phyloP scores from a whole-genome alignment of 1,140 invertebrate genomes.

The Fopius arisanus region DNA sequence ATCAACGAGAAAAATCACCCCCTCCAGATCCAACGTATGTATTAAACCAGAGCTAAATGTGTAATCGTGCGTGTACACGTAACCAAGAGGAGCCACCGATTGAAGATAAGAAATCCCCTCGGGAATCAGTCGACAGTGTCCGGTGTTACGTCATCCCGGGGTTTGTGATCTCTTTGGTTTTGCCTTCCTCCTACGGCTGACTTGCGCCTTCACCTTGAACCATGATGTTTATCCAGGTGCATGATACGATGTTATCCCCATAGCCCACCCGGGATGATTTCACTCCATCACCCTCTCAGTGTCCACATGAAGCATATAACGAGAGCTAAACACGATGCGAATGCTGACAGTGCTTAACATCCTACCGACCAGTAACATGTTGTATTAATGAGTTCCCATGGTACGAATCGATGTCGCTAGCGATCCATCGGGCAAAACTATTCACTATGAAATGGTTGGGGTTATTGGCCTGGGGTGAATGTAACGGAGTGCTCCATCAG shows the following conservation, averaged over 20 bases:
- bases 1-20: background rate
- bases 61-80: background rate
- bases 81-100: background rate
- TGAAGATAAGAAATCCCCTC: background rate
- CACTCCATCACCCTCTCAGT: slow-evolving; percentile 1
- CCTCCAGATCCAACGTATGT: background rate
- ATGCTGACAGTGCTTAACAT: background rate
- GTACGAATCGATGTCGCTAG: background rate
- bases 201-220: slow-evolving; percentile 16
- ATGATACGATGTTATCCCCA: slow-evolving; percentile 25
- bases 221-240: slow-evolving; percentile 30
- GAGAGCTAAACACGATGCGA: background rate
- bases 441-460: background rate
- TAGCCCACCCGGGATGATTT: slow-evolving; percentile 6
- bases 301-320: background rate
- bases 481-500: slow-evolving; percentile 1
- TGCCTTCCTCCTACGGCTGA: slow-evolving; percentile 11
- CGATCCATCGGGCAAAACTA: background rate
- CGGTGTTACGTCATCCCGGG: slow-evolving; percentile 8
- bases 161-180: slow-evolving; percentile 15
- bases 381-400: background rate
- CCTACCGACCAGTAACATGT: background rate
- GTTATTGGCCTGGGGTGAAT: slow-evolving; percentile 26
- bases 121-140: background rate
- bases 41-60: background rate